A percentile compares a stretch with the other conserved stretches of the same genome.
Conservation (phyloP, 1,140 invertebrate genomes). For the Manduca sexta region DNA sequence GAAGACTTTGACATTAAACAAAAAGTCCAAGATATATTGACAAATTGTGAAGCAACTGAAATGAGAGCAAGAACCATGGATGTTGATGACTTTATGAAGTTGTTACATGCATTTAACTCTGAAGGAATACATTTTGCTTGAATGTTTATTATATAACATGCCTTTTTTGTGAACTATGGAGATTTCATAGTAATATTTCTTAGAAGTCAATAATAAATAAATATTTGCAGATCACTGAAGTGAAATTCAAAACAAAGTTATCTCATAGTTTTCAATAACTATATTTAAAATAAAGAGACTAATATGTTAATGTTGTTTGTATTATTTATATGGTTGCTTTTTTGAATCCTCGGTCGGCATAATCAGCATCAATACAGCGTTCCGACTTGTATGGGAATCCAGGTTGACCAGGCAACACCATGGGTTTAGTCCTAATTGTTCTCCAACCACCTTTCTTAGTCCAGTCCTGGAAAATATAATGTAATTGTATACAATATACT, state of each 20-base stretch:
- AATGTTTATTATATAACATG: neutral
- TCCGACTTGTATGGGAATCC: slow-evolving; percentile 76
- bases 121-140: slow-evolving; percentile 91
- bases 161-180: neutral
- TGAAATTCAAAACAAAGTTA: too few species aligned
- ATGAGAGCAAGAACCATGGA: slow-evolving; percentile 95
- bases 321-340: slow-evolving; percentile 71
- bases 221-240: too few species aligned
- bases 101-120: slow-evolving; percentile 90
- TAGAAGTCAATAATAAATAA: too few species aligned
- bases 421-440: slow-evolving; percentile 67
- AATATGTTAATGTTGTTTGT: neutral
- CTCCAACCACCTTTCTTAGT: slow-evolving; percentile 80
- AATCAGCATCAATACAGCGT: slow-evolving; percentile 75
- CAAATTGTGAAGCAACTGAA: slow-evolving; percentile 78
- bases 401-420: slow-evolving; percentile 77
- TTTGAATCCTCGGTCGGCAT: slow-evolving; percentile 80
- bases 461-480: slow-evolving; percentile 76
- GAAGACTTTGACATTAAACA: slow-evolving; percentile 90
- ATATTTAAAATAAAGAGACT: too few species aligned
- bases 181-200: too few species aligned
- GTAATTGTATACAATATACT: too few species aligned
- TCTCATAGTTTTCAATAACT: too few species aligned
- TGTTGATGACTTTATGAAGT: slow-evolving; percentile 94
- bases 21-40: slow-evolving; percentile 86